These are phyloP conservation scores for Armadillidium nasatum DNA, from an alignment of 1,140 invertebrate species.

Conservation along the genomic window DNA sequence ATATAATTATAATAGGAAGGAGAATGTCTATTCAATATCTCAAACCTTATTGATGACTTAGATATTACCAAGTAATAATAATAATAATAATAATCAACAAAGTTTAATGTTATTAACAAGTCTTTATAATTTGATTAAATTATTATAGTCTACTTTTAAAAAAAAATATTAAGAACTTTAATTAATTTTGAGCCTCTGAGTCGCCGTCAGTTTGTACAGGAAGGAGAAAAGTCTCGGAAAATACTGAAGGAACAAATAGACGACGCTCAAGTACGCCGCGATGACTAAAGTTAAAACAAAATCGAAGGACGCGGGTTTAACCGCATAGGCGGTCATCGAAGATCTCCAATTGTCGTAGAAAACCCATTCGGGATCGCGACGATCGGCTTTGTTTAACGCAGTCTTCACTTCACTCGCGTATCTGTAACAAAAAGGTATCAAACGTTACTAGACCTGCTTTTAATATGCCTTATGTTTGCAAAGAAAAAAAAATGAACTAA, in stretches of 20 bases:
- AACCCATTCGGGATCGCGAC: constrained; percentile 85
- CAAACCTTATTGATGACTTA: no score
- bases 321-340: constrained; percentile 82
- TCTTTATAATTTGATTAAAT: no score
- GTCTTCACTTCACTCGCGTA: constrained; percentile 71
- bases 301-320: constrained; percentile 96
- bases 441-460: no score
- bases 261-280: constrained; percentile 67
- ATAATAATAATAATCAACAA: no score
- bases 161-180: not conserved
- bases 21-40: no score
- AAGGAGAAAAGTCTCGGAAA: not conserved
- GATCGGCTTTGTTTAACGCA: constrained; percentile 62
- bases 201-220: not conserved
- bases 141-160: no score
- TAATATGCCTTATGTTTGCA: no score
- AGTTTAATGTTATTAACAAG: no score
- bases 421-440: no score
- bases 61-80: no score
- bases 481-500: no score
- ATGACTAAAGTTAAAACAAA: constrained; percentile 84
- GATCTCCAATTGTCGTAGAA: constrained; percentile 79
- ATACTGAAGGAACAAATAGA: constrained; percentile 73
- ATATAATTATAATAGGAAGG: no score
- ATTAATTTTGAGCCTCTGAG: not conserved